Evolutionary conservation across 2,888 invertebrate genomes (phyloP), one percentile per base, ranked within the genome.

Genomic region (Diarsia brunnea): DNA sequence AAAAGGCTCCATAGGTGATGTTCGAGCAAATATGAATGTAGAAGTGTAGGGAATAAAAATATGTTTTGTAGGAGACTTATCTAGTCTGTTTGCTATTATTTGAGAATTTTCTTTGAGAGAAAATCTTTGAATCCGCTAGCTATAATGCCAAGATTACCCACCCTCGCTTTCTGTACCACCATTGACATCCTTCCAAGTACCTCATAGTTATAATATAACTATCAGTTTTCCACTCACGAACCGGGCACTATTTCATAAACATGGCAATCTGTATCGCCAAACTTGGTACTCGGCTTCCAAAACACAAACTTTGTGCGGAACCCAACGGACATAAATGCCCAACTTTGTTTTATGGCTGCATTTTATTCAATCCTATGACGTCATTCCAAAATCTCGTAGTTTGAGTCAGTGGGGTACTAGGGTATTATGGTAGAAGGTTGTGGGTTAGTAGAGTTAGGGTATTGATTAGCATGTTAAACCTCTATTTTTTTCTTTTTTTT

Each of bases 331-430:
- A 83, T 83, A 79, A 84, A 80, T 72, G 73, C 38, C 67, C 19
- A 83, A 85, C 75, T 87, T 87, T 81, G 69, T 84, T 86, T 82
- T 82, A 83, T 73, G 38, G 72, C n/a, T 73, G 77, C 80, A 80
- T 75, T 84, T 86, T 75, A 80, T 86, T 77, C 75, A 75, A 79
- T 78, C 64, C 38, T 61, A 81, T 84, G 71, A 73, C 76, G 70
- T 79, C 72, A 75, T 58, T 61, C 16, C n/a, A 24, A 49, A 75
- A 51, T 45, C 19, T 65, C 31, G n/a, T 43, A 14, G 27, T 43
- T 81, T 49, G 4, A 76, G 14, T 5, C 5, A 64, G 47, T 47
- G 51, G n/a, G 14, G 11, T 63, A 63, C 7, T 65, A 60, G 27
- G 14, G 16, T 79, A 55, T 27, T 58, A 27, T 43, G 4, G 47